Evolutionary conservation across 2,888 invertebrate genomes (phyloP), one percentile per base, ranked within the genome.

Genomic region (Scaeva pyrastri): DNA sequence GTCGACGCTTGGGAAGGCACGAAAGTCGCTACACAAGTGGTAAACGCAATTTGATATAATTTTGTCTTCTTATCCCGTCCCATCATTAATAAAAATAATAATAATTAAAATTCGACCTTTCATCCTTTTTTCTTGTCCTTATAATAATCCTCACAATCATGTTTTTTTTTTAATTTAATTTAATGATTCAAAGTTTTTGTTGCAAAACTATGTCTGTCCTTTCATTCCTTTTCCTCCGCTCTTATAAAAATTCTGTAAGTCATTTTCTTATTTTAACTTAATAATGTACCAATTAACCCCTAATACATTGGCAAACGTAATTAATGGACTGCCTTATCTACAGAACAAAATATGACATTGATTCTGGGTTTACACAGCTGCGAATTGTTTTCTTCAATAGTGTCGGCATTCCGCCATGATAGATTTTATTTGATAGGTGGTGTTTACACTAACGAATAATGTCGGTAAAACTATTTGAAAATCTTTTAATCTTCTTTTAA

Each of bases 1-100:
- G 88, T 88, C 88, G 89, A 86, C 88, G 89, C 74, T 78, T 89
- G 79, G 89, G 90, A 86, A 88, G 89, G 75, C 89, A 89, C 80
- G 90, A 90, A 85, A 89, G 89, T 87, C 89, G 90, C 79, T 90
- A 90, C 76, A 90, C 90, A 88, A 90, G 90, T 88, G 90, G 90
- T 90, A 90, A 90, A 88, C 82, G 86, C 86, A 86, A 81, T 86
- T 86, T 86, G 76, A 80, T 85, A 80, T 84, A 76, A 52, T 74
- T 78, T 82, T 86, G 80, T 86, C 64, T 78, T 86, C 64, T 78
- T 62, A 31, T 31, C 64, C 58, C 50, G 43, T 68, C 71, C 68
- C 41, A 16, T 43, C 12, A 36, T 16, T 23, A 31, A 21, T 2
- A 12, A 36, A 39, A 41, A 43, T 23, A n/a, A 11, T 19, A 39